Conservation (phyloP, 2,888 invertebrate species). For the Dasypolia templi region DNA sequence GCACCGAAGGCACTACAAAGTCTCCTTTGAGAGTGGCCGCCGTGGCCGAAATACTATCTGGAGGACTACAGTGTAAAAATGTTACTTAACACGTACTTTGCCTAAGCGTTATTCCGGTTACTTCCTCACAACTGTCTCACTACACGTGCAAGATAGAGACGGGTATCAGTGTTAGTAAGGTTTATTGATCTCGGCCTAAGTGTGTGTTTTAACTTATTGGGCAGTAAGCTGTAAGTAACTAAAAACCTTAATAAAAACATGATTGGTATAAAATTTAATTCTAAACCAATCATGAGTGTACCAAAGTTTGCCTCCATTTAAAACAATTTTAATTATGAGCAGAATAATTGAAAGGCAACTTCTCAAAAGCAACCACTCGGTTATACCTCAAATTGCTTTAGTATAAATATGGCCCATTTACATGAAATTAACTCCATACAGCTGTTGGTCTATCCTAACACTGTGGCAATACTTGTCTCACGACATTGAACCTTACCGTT, state of each 20-base stretch:
- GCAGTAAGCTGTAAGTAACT: no score
- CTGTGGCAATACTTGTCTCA: not conserved
- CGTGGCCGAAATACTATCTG: no score
- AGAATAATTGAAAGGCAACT: not conserved
- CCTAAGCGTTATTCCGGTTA: no score
- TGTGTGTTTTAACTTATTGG: no score
- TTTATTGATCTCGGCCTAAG: no score
- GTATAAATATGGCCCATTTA: not conserved
- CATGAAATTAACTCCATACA: conserved; percentile 3
- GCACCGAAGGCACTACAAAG: no score
- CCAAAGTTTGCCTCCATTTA: not conserved
- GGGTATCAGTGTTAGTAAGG: no score
- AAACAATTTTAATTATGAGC: not conserved
- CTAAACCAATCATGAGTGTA: not conserved
- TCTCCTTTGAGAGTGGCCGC: no score
- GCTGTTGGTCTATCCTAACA: not conserved
- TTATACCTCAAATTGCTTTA: not conserved
- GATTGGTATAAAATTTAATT: not conserved
- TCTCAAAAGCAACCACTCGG: conserved; percentile 3
- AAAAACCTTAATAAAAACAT: not conserved
- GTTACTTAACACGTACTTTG: no score
- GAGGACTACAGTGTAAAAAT: no score
- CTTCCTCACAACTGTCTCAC: no score
- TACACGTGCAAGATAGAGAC: no score
- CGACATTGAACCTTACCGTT: not conserved